Base-by-base conservation (phyloP, 35 echinoderm and acorn worm genomes). In the Eucidaris tribuloides region DNA sequence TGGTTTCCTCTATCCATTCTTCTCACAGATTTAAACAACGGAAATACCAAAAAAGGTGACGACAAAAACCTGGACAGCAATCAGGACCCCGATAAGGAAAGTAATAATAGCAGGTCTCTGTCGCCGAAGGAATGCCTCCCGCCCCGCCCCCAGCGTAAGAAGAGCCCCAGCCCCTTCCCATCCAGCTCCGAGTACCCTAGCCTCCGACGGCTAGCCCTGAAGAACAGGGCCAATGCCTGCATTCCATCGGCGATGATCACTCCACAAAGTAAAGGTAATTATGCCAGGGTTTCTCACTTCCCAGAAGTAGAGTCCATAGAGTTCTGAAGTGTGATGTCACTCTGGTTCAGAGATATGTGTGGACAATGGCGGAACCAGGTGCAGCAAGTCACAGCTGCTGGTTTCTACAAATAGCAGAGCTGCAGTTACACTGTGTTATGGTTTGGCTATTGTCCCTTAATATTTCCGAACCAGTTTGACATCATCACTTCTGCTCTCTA, bases 81-180 rank as follows among this genome's bases (percentile, higher is more conserved):
- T 17, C 35, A 35, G n/a, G 68, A 44, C 7, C 34, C 37, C 24
- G 68, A 74, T 38, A 74, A 74, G 68, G 15, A 41, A n/a, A n/a
- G n/a, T n/a, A 27, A 38, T n/a, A 74, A 40, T n/a, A 44, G 41
- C 24, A 18, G 11, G 37, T 35, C 22, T 40, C 36, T 7, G 14
- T 35, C 68, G 18, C 41, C 13, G 2, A 74, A 74, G 40, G 68
- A 74, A 74, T 74, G 68, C 40, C 2, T 74, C 24, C 68, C 68
- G 35, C 68, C 30, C 61, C 48, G 68, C 44, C 34, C 41, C 40
- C 68, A 74, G 37, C 68, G 38, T 74, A 74, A 74, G 68, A 74
- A 74, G 68, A 74, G 68, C 68, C 68, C 68, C 40, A 74, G 68
- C 40, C 68, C 68, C 68, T 74, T 74, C 37, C 68, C 68, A 42